Conservation (phyloP, 1,140 invertebrate species). For the Vanessa atalanta region DNA sequence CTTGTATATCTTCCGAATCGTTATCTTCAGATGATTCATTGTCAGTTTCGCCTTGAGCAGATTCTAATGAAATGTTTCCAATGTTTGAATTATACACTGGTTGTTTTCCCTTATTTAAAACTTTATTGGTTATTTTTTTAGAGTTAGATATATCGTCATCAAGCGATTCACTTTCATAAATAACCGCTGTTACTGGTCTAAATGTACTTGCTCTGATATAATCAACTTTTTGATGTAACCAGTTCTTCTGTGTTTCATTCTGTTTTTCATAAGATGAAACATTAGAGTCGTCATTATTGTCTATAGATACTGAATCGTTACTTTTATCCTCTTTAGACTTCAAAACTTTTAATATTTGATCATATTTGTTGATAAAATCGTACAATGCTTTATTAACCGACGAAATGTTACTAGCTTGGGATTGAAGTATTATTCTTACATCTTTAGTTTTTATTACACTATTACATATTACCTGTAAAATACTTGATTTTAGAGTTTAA, state of each 20-base stretch:
- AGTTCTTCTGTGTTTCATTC: conserved; percentile 26
- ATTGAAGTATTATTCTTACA: conserved; percentile 5
- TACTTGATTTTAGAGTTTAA: neutral
- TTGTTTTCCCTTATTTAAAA: neutral
- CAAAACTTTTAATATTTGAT: conserved; percentile 50
- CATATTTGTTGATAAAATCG: conserved; percentile 56
- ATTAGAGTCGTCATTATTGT: conserved; percentile 39
- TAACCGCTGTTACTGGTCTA: conserved; percentile 22
- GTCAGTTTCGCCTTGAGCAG: neutral
- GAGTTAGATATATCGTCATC: neutral
- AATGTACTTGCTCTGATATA: conserved; percentile 14
- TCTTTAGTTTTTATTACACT: neutral
- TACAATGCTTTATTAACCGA: conserved; percentile 53
- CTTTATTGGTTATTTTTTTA: conserved; percentile 1
- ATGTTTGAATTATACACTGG: neutral
- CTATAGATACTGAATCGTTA: conserved; percentile 39
- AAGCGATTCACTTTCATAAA: conserved; percentile 22
- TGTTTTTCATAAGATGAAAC: conserved; percentile 9
- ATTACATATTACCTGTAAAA: conserved; percentile 22
- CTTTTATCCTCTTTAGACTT: conserved; percentile 41
- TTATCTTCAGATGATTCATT: neutral
- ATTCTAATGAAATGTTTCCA: neutral
- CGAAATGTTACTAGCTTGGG: conserved; percentile 56
- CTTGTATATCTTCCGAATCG: conserved; percentile 7
- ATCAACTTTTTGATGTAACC: neutral